Percentiles rank a stretch among this genome's conserved stretches.
Evolutionary conservation across 1,140 invertebrate species (phyloP).

Genomic region (Macrobrachium rosenbergii): DNA sequence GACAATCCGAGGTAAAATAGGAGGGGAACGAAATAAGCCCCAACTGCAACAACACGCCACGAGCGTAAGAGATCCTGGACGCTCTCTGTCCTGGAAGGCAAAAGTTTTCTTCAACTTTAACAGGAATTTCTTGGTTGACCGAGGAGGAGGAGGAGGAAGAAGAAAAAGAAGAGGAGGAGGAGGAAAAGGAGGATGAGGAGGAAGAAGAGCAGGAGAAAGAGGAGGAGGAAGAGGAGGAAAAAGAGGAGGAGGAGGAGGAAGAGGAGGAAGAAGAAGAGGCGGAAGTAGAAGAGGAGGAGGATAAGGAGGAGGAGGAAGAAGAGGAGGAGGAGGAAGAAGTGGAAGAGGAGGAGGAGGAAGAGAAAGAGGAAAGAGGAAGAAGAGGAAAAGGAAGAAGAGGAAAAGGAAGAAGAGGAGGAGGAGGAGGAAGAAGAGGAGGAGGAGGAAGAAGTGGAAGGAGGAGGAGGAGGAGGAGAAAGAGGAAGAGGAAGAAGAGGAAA

Average conservation of each 20-base stretch:
- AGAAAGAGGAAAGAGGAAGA: constrained; percentile 6
- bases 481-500: constrained; percentile 8
- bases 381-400: background rate
- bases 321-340: background rate
- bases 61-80: too few species aligned
- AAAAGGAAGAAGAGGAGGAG: too few species aligned
- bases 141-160: constrained; percentile 25
- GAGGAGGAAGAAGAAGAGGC: too few species aligned
- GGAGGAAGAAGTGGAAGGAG: background rate
- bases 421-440: constrained; percentile 16
- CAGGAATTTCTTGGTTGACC: background rate
- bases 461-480: constrained; percentile 25
- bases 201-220: too few species aligned
- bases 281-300: too few species aligned
- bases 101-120: too few species aligned
- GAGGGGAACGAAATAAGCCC: too few species aligned
- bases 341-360: constrained; percentile 21
- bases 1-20: too few species aligned
- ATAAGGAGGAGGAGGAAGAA: too few species aligned
- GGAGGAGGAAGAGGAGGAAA: too few species aligned
- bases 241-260: background rate
- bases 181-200: background rate
- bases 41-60: too few species aligned
- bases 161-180: constrained; percentile 1
- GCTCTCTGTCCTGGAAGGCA: too few species aligned